These are phyloP conservation scores for Rallus limicola DNA, from an alignment of 2,113 vertebrate species.

Conservation along the genomic window DNA sequence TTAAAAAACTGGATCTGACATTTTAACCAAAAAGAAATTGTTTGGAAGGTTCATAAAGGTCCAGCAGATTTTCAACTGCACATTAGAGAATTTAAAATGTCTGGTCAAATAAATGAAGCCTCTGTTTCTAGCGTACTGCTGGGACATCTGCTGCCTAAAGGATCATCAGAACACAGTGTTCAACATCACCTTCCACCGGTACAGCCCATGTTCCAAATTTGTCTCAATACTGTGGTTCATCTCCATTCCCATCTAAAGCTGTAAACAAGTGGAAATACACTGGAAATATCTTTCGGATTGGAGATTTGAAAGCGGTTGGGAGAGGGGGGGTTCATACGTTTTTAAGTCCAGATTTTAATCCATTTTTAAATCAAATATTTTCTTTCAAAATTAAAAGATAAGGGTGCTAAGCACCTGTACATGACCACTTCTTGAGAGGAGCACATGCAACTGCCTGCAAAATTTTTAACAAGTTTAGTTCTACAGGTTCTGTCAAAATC, in stretches of 20 bases:
- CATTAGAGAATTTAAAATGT: not conserved
- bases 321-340: not conserved
- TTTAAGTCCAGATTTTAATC: not conserved
- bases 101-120: not conserved
- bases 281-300: not conserved
- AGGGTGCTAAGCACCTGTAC: not conserved
- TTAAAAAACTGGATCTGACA: not conserved
- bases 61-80: not conserved
- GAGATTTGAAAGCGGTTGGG: not conserved
- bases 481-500: not conserved
- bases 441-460: not conserved
- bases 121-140: not conserved
- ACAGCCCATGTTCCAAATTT: not conserved
- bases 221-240: not conserved
- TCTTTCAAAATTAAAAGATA: not conserved
- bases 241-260: not conserved
- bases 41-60: not conserved
- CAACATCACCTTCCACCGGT: not conserved
- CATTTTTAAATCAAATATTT: not conserved
- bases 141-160: not conserved
- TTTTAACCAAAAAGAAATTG: not conserved
- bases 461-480: not conserved
- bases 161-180: not conserved
- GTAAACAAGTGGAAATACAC: not conserved
- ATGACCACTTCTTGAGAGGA: not conserved